These are phyloP conservation scores for Poecilia velifera DNA, from an alignment of 2,797 vertebrate species.

Conservation along the genomic window DNA sequence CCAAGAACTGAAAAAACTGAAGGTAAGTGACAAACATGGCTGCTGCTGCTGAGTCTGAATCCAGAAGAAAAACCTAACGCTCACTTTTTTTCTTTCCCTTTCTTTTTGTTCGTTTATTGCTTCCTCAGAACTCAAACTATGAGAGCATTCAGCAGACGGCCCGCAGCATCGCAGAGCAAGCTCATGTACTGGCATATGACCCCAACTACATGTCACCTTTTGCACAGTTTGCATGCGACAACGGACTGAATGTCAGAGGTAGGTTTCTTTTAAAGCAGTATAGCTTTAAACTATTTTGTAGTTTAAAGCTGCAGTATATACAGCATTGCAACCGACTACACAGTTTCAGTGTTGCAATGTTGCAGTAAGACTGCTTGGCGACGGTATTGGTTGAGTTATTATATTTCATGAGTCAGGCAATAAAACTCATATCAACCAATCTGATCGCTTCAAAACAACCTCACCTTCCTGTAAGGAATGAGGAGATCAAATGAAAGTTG, in stretches of 20 bases:
- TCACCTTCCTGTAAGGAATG: neutral
- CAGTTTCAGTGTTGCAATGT: neutral
- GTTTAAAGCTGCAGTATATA: neutral
- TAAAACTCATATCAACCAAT: neutral
- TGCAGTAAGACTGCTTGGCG: neutral
- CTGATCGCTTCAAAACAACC: neutral
- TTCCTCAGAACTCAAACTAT: conserved; percentile 90
- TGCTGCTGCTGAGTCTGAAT: neutral
- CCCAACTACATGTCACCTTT: conserved; percentile 99
- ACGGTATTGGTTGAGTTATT: neutral
- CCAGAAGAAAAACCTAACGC: neutral
- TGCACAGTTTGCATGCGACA: conserved; percentile 98
- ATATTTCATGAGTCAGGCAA: neutral
- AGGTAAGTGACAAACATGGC: conserved; percentile 77
- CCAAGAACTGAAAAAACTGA: conserved; percentile 95
- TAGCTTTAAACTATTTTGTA: too few species aligned
- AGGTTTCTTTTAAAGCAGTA: conserved; percentile 39
- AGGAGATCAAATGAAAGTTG: too few species aligned
- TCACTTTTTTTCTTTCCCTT: conserved; percentile 1
- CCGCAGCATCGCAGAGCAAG: conserved; percentile 95
- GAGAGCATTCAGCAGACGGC: conserved; percentile 98
- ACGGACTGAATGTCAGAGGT: conserved; percentile 98
- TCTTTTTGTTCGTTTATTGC: conserved; percentile 1
- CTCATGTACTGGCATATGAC: conserved; percentile 96
- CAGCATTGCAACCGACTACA: neutral